Evolutionary conservation across 2,797 vertebrate species (phyloP).

Genomic region (Calcarius lapponicus): DNA sequence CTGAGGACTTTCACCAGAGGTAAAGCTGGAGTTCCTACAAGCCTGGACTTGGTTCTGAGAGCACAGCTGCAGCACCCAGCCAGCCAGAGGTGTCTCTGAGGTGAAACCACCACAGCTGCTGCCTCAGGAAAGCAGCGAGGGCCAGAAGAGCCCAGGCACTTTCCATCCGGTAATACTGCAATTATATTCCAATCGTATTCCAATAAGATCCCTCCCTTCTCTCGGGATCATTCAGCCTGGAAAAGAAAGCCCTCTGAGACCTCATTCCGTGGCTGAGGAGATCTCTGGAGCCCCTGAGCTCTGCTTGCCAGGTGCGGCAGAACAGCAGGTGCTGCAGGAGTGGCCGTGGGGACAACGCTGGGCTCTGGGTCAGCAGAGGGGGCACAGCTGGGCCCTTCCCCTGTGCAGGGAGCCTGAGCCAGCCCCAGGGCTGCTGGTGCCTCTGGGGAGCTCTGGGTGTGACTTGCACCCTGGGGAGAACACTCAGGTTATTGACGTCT

Average conservation of each 20-base stretch:
- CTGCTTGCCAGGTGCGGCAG: background rate
- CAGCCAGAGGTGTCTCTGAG: no score
- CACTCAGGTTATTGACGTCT: no score
- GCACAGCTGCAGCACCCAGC: no score
- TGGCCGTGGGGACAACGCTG: background rate
- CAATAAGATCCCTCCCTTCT: fast-evolving
- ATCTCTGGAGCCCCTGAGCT: background rate
- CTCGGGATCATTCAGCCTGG: background rate
- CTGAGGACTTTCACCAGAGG: no score
- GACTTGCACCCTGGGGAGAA: background rate
- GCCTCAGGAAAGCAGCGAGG: no score
- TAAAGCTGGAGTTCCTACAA: no score
- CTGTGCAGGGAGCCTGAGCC: background rate
- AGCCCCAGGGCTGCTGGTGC: fast-evolving
- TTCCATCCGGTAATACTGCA: no score
- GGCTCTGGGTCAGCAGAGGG: background rate
- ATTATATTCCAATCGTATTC: no score
- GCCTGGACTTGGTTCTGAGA: no score
- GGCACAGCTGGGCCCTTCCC: background rate
- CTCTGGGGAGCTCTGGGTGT: background rate
- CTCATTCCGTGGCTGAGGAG: background rate
- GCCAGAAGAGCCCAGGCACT: no score
- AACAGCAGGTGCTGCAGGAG: background rate
- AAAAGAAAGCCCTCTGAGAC: fast-evolving
- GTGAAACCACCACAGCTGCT: no score